These are phyloP conservation scores for Thera obeliscata DNA, from an alignment of 2,888 invertebrate genomes.

Conservation along the genomic window DNA sequence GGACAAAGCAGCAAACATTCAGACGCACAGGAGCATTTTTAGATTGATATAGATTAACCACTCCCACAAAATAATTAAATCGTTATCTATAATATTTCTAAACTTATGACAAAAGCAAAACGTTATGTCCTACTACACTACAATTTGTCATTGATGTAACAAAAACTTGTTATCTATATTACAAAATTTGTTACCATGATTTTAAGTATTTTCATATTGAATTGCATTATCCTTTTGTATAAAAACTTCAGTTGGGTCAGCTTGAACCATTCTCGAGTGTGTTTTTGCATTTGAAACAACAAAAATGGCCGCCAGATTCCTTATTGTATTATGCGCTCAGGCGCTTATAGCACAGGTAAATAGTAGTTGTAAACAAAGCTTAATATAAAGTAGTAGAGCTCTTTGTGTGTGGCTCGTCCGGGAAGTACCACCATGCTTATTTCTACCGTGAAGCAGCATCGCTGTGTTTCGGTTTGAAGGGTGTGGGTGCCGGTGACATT, in stretches of 20 bases:
- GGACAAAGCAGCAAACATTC: too few relatives aligned
- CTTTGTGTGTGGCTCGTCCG: too few relatives aligned
- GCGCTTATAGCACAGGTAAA: constrained; percentile 43
- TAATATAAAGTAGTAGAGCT: too few relatives aligned
- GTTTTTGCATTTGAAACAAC: constrained; percentile 10
- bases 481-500: too few relatives aligned
- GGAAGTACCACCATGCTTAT: too few relatives aligned
- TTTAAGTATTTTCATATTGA: constrained; percentile 12
- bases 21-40: too few relatives aligned
- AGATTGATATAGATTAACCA: too few relatives aligned
- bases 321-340: constrained; percentile 41
- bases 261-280: constrained; percentile 29
- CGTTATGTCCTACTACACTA: constrained; percentile 25
- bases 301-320: constrained; percentile 40
- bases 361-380: background rate
- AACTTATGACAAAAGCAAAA: constrained; percentile 15
- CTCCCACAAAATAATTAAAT: background rate
- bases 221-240: constrained; percentile 28
- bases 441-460: too few relatives aligned
- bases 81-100: constrained; percentile 8
- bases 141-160: constrained; percentile 12
- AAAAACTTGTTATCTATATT: constrained; percentile 11
- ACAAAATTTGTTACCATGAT: constrained; percentile 16
- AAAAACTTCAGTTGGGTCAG: constrained; percentile 23
- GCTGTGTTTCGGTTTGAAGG: too few relatives aligned